phyloP scores from a whole-genome alignment of 1,140 invertebrate species.

The Heliconius nattereri region DNA sequence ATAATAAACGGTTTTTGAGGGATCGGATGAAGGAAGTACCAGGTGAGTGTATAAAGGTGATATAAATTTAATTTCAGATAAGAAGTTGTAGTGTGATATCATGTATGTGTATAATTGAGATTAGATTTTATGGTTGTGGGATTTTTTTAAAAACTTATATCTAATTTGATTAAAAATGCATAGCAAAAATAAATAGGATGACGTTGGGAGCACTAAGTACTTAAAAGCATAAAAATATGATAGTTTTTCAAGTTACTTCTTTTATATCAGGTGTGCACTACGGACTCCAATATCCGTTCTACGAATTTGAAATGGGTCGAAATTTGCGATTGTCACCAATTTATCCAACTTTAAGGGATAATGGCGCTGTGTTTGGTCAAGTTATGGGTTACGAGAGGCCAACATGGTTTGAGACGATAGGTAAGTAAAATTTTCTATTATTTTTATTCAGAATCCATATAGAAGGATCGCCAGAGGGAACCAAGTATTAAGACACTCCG shows the following conservation, averaged over 20 bases:
- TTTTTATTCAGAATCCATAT: neutral
- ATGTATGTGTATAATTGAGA: too few relatives aligned
- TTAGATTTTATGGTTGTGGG: too few relatives aligned
- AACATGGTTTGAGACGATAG: slow-evolving; percentile 91
- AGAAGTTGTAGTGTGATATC: too few relatives aligned
- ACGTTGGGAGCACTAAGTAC: too few relatives aligned
- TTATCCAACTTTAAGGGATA: slow-evolving; percentile 94
- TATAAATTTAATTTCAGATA: too few relatives aligned
- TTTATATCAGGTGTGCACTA: slow-evolving; percentile 86
- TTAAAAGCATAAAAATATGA: too few relatives aligned
- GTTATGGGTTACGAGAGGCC: slow-evolving; percentile 99
- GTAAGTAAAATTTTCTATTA: slow-evolving; percentile 63
- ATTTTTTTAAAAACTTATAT: too few relatives aligned
- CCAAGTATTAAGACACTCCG: too few relatives aligned
- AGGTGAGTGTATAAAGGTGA: slow-evolving; percentile 80
- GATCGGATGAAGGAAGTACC: slow-evolving; percentile 97
- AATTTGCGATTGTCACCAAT: slow-evolving; percentile 98
- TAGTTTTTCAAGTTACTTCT: too few relatives aligned
- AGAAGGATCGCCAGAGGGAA: too few relatives aligned
- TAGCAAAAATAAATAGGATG: too few relatives aligned
- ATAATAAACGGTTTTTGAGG: slow-evolving; percentile 96
- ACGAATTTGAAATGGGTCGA: slow-evolving; percentile 92
- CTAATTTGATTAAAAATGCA: too few relatives aligned
- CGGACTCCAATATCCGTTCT: slow-evolving; percentile 90
- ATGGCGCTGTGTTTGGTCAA: slow-evolving; percentile 98